Conservation (phyloP, 2,113 vertebrate species). For the Malurus elegans region DNA sequence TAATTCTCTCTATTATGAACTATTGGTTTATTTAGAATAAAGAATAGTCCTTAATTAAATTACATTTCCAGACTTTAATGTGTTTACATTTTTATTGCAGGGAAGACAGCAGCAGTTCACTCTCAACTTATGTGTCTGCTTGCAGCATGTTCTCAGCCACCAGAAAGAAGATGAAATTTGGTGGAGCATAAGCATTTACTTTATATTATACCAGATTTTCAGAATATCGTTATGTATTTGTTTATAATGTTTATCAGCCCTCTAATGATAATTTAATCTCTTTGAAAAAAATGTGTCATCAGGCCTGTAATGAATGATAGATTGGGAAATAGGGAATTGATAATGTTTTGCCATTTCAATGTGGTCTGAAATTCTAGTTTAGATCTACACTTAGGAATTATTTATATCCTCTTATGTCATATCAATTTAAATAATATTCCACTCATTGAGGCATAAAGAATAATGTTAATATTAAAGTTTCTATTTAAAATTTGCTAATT, state of each 20-base stretch:
- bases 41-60: conserved; percentile 51
- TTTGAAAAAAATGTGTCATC: conserved; percentile 68
- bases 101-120: conserved; percentile 13
- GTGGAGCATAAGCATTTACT: conserved; percentile 51
- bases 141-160: conserved; percentile 19
- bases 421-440: conserved; percentile 80
- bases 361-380: conserved; percentile 73
- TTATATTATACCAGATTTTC: conserved; percentile 59
- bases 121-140: neutral
- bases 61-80: conserved; percentile 43
- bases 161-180: conserved; percentile 41
- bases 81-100: conserved; percentile 49
- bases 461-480: conserved; percentile 78
- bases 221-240: conserved; percentile 70
- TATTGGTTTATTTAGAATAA: conserved; percentile 32
- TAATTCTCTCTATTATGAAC: neutral
- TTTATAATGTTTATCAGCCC: conserved; percentile 75
- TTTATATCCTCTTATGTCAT: conserved; percentile 80
- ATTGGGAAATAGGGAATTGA: conserved; percentile 72
- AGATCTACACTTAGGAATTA: conserved; percentile 78
- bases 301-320: conserved; percentile 72
- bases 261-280: conserved; percentile 70
- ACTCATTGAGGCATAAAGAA: conserved; percentile 71
- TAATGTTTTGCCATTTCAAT: conserved; percentile 76
- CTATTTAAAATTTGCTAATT: conserved; percentile 80